Evolutionary conservation across 2,888 invertebrate genomes (phyloP).

Genomic region (Hydriomena furcata): DNA sequence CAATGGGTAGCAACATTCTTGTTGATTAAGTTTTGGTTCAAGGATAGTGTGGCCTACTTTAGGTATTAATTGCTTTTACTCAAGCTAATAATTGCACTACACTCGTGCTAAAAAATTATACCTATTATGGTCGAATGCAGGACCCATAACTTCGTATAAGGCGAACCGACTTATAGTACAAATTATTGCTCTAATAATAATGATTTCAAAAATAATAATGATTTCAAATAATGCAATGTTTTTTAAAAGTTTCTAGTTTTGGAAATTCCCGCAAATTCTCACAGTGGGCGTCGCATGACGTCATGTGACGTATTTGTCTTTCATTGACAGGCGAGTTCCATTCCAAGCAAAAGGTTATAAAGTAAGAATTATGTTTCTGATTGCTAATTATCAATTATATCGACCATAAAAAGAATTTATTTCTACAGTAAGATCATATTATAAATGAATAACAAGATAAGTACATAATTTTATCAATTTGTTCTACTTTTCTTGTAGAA

Average conservation of each 20-base stretch:
- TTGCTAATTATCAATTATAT: neutral
- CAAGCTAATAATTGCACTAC: no score
- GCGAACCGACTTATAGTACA: no score
- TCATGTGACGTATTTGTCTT: constrained; percentile 42
- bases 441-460: neutral
- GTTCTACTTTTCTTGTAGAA: neutral
- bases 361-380: neutral
- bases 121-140: no score
- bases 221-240: no score
- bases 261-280: constrained; percentile 52
- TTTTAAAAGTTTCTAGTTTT: constrained; percentile 36
- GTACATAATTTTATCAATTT: neutral
- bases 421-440: neutral
- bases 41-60: constrained; percentile 12
- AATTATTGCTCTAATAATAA: no score
- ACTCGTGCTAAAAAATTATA: no score
- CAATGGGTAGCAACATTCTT: constrained; percentile 6
- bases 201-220: neutral
- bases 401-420: neutral
- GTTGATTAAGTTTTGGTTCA: constrained; percentile 23
- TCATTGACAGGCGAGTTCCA: constrained; percentile 39
- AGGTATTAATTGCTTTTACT: neutral
- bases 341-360: constrained; percentile 27
- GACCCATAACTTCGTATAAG: no score
- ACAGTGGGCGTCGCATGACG: constrained; percentile 56